Conservation (phyloP, 2,113 vertebrate species). For the Antechinus flavipes region DNA sequence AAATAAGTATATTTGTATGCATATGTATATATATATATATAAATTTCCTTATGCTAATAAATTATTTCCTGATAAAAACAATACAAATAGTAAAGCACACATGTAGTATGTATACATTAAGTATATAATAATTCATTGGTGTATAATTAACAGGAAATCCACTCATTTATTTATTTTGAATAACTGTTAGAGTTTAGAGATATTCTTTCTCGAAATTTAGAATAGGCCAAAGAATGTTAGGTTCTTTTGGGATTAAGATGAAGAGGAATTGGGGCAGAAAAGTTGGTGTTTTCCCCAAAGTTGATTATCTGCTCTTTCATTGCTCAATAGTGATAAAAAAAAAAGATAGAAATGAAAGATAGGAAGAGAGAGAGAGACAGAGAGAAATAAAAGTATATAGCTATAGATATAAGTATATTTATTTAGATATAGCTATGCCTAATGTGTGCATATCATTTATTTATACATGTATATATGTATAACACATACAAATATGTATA, state of each 20-base stretch:
- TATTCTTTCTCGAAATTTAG: background rate
- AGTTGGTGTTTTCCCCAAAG: background rate
- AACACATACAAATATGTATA: background rate
- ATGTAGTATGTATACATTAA: background rate
- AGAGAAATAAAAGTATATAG: too few relatives aligned
- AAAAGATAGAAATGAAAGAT: background rate
- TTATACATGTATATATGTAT: background rate
- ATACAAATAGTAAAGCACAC: too few relatives aligned
- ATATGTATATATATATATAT: too few relatives aligned
- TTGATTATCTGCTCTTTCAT: background rate
- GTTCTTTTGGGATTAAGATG: background rate
- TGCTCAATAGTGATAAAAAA: background rate
- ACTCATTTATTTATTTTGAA: background rate
- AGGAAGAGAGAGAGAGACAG: too few relatives aligned
- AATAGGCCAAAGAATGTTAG: background rate
- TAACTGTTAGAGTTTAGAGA: background rate
- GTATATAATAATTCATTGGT: background rate
- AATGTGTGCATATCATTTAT: background rate
- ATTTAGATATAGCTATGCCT: background rate
- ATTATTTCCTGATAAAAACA: too few relatives aligned
- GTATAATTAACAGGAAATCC: background rate
- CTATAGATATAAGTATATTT: too few relatives aligned
- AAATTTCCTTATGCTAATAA: too few relatives aligned
- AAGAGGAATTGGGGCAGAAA: background rate
- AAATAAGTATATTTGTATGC: too few relatives aligned